Conservation (phyloP, 2,797 vertebrate genomes). For the Smutsia gigantea region DNA sequence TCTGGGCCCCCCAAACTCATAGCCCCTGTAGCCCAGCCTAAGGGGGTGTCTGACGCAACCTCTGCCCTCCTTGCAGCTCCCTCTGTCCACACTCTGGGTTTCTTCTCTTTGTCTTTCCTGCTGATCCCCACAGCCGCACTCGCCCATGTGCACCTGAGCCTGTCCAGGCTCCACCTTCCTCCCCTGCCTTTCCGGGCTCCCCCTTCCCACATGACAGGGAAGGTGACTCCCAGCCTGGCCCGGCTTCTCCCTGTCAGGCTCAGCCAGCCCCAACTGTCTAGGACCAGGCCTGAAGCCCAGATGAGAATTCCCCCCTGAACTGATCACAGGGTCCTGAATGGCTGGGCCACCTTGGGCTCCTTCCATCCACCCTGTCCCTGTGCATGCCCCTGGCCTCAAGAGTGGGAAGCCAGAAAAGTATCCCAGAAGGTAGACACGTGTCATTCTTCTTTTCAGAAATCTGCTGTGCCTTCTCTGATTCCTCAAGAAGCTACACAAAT, state of each 20-base stretch:
- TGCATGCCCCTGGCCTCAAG: neutral
- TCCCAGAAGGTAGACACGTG: neutral
- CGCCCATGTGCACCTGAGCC: neutral
- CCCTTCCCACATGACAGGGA: neutral
- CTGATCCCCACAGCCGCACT: neutral
- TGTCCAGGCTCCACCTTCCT: too few species aligned
- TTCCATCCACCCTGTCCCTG: neutral
- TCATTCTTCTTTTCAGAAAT: neutral
- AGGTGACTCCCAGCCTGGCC: too few species aligned
- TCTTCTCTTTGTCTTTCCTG: neutral
- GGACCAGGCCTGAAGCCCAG: neutral
- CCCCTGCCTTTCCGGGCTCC: too few species aligned
- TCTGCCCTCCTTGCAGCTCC: too few species aligned
- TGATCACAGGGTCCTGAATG: neutral
- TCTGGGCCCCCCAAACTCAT: neutral
- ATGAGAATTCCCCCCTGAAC: neutral
- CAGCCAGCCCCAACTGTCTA: neutral
- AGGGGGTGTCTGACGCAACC: neutral
- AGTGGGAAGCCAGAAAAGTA: neutral
- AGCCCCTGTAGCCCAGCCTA: neutral
- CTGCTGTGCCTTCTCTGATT: neutral
- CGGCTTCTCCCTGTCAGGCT: neutral
- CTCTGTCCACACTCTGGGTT: neutral
- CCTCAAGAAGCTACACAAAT: neutral
- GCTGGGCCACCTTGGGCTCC: too few species aligned